Evolutionary conservation across 2,797 vertebrate species (phyloP), one percentile per base, ranked within the genome.

Genomic region (Megaceryle alcyon): DNA sequence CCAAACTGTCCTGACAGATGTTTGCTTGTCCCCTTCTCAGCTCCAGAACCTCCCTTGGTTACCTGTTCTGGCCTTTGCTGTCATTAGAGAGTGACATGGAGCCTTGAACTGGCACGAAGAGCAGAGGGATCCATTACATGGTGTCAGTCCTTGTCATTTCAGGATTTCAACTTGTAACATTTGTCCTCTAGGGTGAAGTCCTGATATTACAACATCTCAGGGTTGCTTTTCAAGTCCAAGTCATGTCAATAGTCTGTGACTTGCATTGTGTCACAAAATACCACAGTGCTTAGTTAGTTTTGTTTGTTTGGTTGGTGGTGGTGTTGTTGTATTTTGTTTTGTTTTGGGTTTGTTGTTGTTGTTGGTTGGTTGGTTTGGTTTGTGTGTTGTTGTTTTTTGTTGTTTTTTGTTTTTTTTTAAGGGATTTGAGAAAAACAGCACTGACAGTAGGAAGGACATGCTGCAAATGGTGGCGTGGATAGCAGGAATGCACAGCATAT

Each of bases 81-180:
- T 86, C 31, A 6, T 60, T 91, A 19, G 12, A 14, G 85, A 53
- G 76, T 85, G 78, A 64, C 75, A 6, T 13, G 44, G 72, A 93
- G 83, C 92, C 64, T 64, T 92, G 83, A 94, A 84, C 75, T 92
- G 90, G 72, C 86, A 56, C 2, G 75, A 53, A 86, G 49, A 85
- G 53, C 92, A 73, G 59, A 73, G 83, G 68, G 77, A 71, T 65
- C 15, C 9, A 10, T 92, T 87, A 68, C 61, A 3, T 9, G 46
- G 64, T 86, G 78, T 87, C 94, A 92, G 64, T 59, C 53, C 76
- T 85, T 93, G 93, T 87, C 71, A 81, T 80, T 92, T 82, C 88
- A 53, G 46, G 14, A 61, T 96, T 93, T 82, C 86, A 64, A 57
- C 83, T 91, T 92, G 86, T 92, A 90, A 66, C 68, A 2, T 91